phyloP scores from a whole-genome alignment of 2,797 vertebrate genomes.

The Pterois miles region DNA sequence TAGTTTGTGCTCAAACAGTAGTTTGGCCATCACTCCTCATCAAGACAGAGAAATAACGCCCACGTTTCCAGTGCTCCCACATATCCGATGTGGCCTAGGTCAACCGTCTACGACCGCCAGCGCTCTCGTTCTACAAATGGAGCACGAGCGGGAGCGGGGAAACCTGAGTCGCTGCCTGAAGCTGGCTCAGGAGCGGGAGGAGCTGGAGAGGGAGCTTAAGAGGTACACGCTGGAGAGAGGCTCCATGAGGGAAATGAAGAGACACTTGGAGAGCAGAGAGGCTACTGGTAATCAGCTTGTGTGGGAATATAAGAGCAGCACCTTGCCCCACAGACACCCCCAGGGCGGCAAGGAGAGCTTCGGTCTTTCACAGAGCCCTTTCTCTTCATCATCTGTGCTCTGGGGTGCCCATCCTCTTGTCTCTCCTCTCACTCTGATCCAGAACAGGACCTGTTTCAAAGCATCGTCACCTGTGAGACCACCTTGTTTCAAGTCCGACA shows the following conservation, averaged over 20 bases:
- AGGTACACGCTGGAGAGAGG: conserved; percentile 68
- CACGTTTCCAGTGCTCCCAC: conserved; percentile 69
- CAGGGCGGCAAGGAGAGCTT: conserved; percentile 41
- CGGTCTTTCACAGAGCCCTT: conserved; percentile 45
- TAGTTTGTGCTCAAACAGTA: conserved; percentile 70
- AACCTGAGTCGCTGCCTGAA: conserved; percentile 83
- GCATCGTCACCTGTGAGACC: conserved; percentile 28
- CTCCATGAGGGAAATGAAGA: conserved; percentile 22
- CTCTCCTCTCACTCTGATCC: conserved; percentile 56
- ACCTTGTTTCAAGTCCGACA: conserved; percentile 21
- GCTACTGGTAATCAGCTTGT: conserved; percentile 11
- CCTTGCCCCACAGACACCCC: conserved; percentile 58
- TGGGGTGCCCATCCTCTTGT: conserved; percentile 65
- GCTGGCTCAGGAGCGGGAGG: conserved; percentile 82
- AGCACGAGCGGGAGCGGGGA: conserved; percentile 83
- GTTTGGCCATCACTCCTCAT: conserved; percentile 33
- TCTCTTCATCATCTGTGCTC: conserved; percentile 63
- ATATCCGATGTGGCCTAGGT: conserved; percentile 50
- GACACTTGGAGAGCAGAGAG: conserved; percentile 1
- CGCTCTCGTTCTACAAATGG: conserved; percentile 85
- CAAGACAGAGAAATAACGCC: conserved; percentile 26
- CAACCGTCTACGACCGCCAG: conserved; percentile 71
- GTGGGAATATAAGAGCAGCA: conserved; percentile 70
- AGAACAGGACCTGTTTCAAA: conserved; percentile 7
- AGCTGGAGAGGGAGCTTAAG: conserved; percentile 79